Evolutionary conservation across 2,113 vertebrate species (phyloP).

Genomic region (Ia io): DNA sequence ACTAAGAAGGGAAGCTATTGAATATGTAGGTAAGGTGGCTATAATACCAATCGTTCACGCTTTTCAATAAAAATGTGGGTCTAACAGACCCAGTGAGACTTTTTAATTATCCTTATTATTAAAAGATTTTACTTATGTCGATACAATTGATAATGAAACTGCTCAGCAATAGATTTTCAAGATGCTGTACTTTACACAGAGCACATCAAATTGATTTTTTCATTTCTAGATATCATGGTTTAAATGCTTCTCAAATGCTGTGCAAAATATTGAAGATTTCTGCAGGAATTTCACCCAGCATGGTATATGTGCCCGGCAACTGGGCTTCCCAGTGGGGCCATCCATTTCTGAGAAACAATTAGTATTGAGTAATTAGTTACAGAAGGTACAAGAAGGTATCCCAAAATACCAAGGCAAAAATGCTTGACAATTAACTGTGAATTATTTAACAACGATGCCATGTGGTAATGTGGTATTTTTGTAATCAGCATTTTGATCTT

Average conservation of each 20-base stretch:
- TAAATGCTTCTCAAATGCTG: conserved; percentile 79
- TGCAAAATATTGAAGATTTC: conserved; percentile 76
- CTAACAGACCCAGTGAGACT: conserved; percentile 73
- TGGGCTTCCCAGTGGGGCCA: conserved; percentile 71
- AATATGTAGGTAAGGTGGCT: conserved; percentile 66
- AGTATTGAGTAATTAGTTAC: conserved; percentile 78
- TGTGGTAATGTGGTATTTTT: conserved; percentile 66
- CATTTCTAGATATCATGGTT: conserved; percentile 75
- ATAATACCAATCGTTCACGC: conserved; percentile 72
- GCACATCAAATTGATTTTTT: conserved; percentile 70
- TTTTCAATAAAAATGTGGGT: conserved; percentile 80
- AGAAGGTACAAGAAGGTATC: conserved; percentile 77
- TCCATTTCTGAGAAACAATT: conserved; percentile 78
- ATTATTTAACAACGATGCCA: conserved; percentile 75
- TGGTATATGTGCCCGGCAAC: conserved; percentile 33
- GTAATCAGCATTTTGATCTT: conserved; percentile 60
- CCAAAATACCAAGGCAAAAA: conserved; percentile 77
- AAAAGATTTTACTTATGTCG: conserved; percentile 78
- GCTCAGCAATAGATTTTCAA: conserved; percentile 70
- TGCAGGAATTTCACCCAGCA: conserved; percentile 54
- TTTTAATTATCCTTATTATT: conserved; percentile 74
- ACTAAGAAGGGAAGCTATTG: conserved; percentile 71
- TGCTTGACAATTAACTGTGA: conserved; percentile 73
- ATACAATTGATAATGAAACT: conserved; percentile 71
- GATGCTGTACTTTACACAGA: conserved; percentile 65